Base-by-base conservation (phyloP, 2,797 vertebrate genomes). In the Paratrypauchen microcephalus region DNA sequence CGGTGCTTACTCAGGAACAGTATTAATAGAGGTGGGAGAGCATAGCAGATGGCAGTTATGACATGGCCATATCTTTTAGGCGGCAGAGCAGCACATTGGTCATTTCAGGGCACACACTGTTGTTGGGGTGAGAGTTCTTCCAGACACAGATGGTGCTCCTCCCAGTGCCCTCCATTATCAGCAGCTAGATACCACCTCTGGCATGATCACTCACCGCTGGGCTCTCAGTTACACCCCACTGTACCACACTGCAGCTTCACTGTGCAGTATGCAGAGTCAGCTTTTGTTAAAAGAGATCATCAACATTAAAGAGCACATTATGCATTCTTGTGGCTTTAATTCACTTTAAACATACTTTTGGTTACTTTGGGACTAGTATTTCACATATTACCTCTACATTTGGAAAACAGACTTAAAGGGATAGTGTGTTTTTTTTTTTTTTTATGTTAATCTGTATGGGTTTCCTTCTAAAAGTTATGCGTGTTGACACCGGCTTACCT, bases 31-130 rank as follows among this genome's bases (percentile, higher is more conserved):
- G 62, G n/a, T 71, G 74, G 68, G 19, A 77, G 74, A 84, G 76
- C 71, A 63, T 69, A 83, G 60, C 88, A 92, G 84, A 88, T 90
- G 88, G 83, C 77, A 76, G 73, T 79, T 81, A 79, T 87, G 79
- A 84, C 82, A 84, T 78, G 39, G 68, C 74, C 70, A 79, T 85
- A 85, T 87, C 69, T 88, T 83, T 78, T 5, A 72, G 86, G 83
- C 82, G 81, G 77, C 52, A 19, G 78, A 81, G 77, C 77, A 74
- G 70, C 78, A 81, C 72, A 74, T 77, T 64, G 79, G 80, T 83
- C 78, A 77, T 80, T 74, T 73, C 73, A 60, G 72, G 68, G 72
- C 74, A 81, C 68, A 79, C 76, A 73, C 73, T 70, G 68, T 54
- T 65, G 76, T 52, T 73, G 83, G 81, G 75, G 82, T 77, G 81